Conservation (phyloP, 2,113 vertebrate genomes). For the Capreolus pygargus region DNA sequence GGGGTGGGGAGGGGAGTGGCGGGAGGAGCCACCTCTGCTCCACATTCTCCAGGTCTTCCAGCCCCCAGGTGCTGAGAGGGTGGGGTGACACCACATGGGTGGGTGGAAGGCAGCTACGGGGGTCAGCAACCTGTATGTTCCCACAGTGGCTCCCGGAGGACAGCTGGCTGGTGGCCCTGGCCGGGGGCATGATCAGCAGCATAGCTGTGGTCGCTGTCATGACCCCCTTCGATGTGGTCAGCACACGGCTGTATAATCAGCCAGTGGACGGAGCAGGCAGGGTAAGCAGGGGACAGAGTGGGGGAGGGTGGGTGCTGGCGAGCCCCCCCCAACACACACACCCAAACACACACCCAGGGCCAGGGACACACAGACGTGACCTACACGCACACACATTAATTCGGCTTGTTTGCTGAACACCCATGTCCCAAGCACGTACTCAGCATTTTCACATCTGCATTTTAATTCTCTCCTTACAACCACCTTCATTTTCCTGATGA, state of each 20-base stretch:
- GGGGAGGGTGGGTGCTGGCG: neutral
- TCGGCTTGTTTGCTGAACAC: neutral
- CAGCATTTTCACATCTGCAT: neutral
- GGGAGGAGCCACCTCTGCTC: neutral
- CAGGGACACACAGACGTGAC: neutral
- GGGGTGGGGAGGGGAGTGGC: neutral
- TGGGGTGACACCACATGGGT: fast-evolving
- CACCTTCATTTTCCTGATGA: neutral
- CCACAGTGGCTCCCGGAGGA: slow-evolving; percentile 87
- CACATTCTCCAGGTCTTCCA: neutral
- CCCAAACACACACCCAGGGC: neutral
- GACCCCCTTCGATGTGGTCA: slow-evolving; percentile 95
- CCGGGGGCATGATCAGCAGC: slow-evolving; percentile 91
- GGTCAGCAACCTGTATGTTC: neutral
- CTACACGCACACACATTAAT: fast-evolving
- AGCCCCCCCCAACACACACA: fast-evolving
- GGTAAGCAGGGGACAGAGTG: slow-evolving; percentile 76
- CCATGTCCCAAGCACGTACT: neutral
- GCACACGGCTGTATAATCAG: slow-evolving; percentile 97
- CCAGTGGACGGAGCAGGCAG: slow-evolving; percentile 86
- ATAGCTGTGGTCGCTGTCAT: slow-evolving; percentile 89
- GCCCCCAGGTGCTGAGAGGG: neutral
- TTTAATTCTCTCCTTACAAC: neutral
- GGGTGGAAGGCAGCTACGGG: neutral
- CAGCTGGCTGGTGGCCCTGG: slow-evolving; percentile 89